These are phyloP conservation scores for Allolobophora icterica DNA, from an alignment of 2,888 invertebrate species.

Conservation along the genomic window DNA sequence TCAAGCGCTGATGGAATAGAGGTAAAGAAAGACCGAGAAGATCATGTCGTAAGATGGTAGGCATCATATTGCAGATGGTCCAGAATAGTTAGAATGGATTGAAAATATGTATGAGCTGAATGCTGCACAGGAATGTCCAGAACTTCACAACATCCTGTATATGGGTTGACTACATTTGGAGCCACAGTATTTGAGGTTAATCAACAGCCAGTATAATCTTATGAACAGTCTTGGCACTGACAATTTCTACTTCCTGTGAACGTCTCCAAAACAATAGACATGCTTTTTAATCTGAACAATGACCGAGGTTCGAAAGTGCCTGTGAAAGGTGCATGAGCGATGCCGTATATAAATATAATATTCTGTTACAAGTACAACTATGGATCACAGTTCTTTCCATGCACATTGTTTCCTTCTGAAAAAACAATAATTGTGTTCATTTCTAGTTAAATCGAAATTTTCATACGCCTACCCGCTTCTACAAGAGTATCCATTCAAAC, in stretches of 20 bases:
- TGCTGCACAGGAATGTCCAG: too few species aligned
- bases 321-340: not conserved
- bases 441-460: constrained; percentile 86
- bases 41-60: too few species aligned
- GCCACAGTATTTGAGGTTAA: too few species aligned
- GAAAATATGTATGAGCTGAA: too few species aligned
- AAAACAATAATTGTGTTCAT: not conserved
- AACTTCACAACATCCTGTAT: too few species aligned
- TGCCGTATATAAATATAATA: not conserved
- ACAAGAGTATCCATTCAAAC: constrained; percentile 64
- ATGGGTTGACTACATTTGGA: too few species aligned
- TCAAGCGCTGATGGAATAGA: too few species aligned
- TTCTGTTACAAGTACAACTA: not conserved
- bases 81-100: too few species aligned
- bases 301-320: not conserved
- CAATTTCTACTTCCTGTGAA: not conserved
- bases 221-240: not conserved
- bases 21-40: too few species aligned
- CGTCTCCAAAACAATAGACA: not conserved
- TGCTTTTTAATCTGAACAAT: not conserved
- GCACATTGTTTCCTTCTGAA: not conserved
- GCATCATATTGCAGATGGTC: too few species aligned
- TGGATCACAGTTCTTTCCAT: not conserved
- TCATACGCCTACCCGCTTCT: constrained; percentile 79
- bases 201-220: not conserved